Evolutionary conservation across 1,140 invertebrate species (phyloP).

Genomic region (Polypedilum pembai): DNA sequence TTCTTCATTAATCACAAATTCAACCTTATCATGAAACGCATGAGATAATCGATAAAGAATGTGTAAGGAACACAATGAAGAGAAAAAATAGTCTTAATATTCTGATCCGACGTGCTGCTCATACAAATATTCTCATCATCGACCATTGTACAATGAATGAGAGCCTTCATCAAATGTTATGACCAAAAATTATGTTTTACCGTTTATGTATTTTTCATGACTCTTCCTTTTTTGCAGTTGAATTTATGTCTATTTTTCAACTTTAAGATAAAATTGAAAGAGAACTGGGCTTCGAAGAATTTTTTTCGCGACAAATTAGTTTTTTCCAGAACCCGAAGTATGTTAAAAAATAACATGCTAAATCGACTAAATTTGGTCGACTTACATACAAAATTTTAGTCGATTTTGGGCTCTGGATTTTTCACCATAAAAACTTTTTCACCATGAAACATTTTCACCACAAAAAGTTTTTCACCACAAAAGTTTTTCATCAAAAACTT

Average conservation of each 20-base stretch:
- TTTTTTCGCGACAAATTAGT: no score
- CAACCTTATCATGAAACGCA: not conserved
- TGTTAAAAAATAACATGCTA: no score
- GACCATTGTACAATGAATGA: not conserved
- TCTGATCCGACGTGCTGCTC: conserved; percentile 5
- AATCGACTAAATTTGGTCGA: no score
- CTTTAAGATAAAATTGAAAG: no score
- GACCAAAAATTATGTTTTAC: conserved; percentile 21
- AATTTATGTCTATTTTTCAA: not conserved
- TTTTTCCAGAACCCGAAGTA: no score
- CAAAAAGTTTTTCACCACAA: no score
- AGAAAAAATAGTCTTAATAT: conserved; percentile 24
- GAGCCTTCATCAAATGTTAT: not conserved
- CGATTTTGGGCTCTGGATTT: no score
- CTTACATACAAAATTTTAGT: no score
- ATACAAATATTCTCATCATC: not conserved
- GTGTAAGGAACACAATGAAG: not conserved
- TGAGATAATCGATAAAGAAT: not conserved
- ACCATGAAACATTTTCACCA: no score
- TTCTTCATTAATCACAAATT: not conserved
- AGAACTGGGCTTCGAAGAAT: no score
- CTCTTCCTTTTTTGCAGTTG: not conserved
- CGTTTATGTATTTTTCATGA: conserved; percentile 11
- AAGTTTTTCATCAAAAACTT: no score
- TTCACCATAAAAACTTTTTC: no score